phyloP scores from a whole-genome alignment of 1,140 invertebrate species.

The Musca vetustissima region DNA sequence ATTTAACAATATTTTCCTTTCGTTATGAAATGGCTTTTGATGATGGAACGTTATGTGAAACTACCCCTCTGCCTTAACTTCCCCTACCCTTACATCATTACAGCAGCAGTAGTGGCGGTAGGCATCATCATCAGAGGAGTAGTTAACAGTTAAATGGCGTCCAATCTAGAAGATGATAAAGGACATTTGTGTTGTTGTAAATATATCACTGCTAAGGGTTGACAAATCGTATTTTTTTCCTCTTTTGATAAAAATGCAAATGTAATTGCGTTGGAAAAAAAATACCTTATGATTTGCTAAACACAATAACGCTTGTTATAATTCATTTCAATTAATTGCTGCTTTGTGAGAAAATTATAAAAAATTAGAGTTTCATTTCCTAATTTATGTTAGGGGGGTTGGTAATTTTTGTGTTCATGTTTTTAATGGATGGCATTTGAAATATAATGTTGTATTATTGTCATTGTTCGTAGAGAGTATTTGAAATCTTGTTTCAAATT shows the following conservation, averaged over 20 bases:
- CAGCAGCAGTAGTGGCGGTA: neutral
- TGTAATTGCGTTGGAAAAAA: neutral
- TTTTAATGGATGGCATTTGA: too few relatives aligned
- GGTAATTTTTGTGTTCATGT: too few relatives aligned
- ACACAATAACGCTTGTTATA: neutral
- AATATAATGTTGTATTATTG: too few relatives aligned
- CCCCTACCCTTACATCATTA: neutral
- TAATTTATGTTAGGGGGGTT: neutral
- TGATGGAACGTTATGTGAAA: too few relatives aligned
- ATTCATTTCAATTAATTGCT: slow-evolving; percentile 19
- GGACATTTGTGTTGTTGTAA: neutral
- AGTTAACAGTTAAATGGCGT: neutral
- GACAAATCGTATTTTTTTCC: too few relatives aligned
- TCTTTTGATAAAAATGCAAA: slow-evolving; percentile 14
- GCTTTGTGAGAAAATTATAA: slow-evolving; percentile 23
- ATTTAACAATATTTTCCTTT: neutral
- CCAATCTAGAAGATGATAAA: neutral
- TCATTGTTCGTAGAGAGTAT: too few relatives aligned
- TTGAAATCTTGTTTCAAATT: too few relatives aligned
- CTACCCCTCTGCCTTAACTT: too few relatives aligned
- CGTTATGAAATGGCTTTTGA: neutral
- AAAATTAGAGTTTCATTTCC: neutral
- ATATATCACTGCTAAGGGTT: neutral
- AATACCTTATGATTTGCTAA: too few relatives aligned
- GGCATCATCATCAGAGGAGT: neutral